A percentile compares a stretch with the other conserved stretches of the same genome.
phyloP scores from a whole-genome alignment of 1,140 invertebrate species.

The fruit fly (Drosophila melanogaster) region Release_6_plus_ISO1_MT NC_004354.4:2159001-2159500 shows the following conservation, averaged over 20 bases:
- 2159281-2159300: slow-evolving; percentile 80
- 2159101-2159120: not conserved
- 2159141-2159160: not conserved
- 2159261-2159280: slow-evolving; percentile 85
- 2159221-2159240: slow-evolving; percentile 66
- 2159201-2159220: slow-evolving; percentile 13
- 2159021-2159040: not conserved
- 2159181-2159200: not conserved
- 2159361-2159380: slow-evolving; percentile 92
- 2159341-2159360: slow-evolving; percentile 89
- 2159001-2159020: not conserved
- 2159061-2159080: not conserved
- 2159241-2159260: slow-evolving; percentile 82
- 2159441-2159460: slow-evolving; percentile 86
- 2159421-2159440: slow-evolving; percentile 85
- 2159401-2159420: slow-evolving; percentile 88
- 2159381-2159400: slow-evolving; percentile 89
- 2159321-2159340: slow-evolving; percentile 88
- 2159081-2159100: not conserved
- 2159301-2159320: slow-evolving; percentile 81
- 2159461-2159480: slow-evolving; percentile 89
- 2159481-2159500: slow-evolving; percentile 87
- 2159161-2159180: not conserved
- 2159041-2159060: not conserved
- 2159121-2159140: not conserved